These are phyloP conservation scores for Bolborhynchus lineola DNA, from an alignment of 2,113 vertebrate species.

Conservation along the genomic window DNA sequence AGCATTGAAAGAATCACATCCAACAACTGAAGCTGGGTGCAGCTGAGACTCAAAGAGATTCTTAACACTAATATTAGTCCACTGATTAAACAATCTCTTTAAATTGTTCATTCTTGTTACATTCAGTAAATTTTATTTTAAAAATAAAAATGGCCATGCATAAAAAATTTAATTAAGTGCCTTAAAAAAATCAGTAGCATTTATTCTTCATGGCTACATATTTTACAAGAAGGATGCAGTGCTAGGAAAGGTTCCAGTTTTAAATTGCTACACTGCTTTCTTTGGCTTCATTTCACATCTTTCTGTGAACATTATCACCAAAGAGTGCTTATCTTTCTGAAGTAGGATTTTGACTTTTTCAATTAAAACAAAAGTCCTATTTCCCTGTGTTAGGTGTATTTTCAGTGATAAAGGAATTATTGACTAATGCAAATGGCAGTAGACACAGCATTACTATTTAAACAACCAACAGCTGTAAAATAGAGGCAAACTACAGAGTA, in stretches of 20 bases:
- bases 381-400: background rate
- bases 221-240: background rate
- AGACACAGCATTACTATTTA: background rate
- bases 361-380: background rate
- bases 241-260: background rate
- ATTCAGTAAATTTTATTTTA: background rate
- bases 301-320: background rate
- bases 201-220: background rate
- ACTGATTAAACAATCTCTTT: background rate
- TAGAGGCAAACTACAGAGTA: background rate
- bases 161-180: background rate
- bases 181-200: background rate
- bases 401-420: background rate
- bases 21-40: background rate
- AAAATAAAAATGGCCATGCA: background rate
- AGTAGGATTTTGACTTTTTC: background rate
- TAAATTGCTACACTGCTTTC: background rate
- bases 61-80: background rate
- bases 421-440: background rate
- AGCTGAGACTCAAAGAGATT: background rate
- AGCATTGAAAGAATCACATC: background rate
- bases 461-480: background rate
- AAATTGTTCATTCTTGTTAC: background rate
- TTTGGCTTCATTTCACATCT: background rate
- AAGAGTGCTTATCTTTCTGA: background rate